phyloP scores from a whole-genome alignment of 1,140 invertebrate genomes.

The Cardiocondyla obscurior region DNA sequence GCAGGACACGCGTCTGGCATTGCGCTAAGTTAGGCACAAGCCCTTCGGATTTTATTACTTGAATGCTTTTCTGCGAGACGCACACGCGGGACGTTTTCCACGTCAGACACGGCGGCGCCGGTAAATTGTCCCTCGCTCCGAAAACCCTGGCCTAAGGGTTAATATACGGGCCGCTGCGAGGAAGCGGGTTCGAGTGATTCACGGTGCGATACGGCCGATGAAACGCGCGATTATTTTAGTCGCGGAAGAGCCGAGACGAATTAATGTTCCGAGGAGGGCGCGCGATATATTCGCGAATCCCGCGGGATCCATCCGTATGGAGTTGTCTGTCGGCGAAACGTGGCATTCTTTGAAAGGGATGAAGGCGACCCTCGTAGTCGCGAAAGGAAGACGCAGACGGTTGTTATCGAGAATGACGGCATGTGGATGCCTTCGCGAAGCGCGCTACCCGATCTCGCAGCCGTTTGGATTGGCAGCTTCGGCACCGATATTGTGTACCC shows the following conservation, averaged over 20 bases:
- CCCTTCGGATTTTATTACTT: conserved; percentile 20
- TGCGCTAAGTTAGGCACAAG: conserved; percentile 3
- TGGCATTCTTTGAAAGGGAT: neutral
- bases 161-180: conserved; percentile 21
- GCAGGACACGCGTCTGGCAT: neutral
- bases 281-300: neutral
- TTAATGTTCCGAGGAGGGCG: conserved; percentile 12
- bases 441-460: conserved; percentile 49
- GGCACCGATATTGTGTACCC: conserved; percentile 52
- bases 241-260: neutral
- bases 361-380: neutral
- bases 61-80: neutral
- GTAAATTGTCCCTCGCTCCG: conserved; percentile 1
- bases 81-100: neutral
- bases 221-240: conserved; percentile 40
- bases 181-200: conserved; percentile 26
- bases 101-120: conserved; percentile 9
- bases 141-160: neutral
- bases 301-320: neutral
- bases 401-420: conserved; percentile 47
- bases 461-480: conserved; percentile 50
- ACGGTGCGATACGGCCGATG: conserved; percentile 35
- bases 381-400: conserved; percentile 14
- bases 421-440: conserved; percentile 28
- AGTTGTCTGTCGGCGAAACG: conserved; percentile 1